Evolutionary conservation across 2,797 vertebrate genomes (phyloP), one percentile per base, ranked within the genome.

Genomic region (Adelosebastes latens): DNA sequence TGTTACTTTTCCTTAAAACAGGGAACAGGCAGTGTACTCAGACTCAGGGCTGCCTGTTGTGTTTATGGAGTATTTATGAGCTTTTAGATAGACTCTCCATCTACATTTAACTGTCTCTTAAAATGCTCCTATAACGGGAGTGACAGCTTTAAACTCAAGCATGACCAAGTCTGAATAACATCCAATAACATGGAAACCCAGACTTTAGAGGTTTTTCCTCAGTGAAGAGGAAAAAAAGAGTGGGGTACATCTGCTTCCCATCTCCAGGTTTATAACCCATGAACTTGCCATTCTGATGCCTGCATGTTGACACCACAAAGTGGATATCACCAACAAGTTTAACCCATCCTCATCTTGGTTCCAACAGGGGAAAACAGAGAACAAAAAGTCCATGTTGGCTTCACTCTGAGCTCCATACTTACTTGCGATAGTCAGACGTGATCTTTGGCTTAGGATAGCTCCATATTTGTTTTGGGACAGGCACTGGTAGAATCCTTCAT

Each of bases 401-500:
- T 72, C 16, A 74, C 29, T 16, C 27, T 68, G 13, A 73, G 13
- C 70, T 78, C 53, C 79, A 81, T 87, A 98, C 98, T 97, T 95
- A 99, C 98, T 96, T 96, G 97, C 96, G 92, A 99, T 94, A 32
- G 97, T 97, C 82, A 99, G 96, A 70, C 92, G 97, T 84, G 98
- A 97, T 96, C 97, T 99, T 94, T 97, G 98, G 95, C 98, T 99
- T 83, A 99, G 95, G 91, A 99, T 96, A 84, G 98, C 97, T 92
- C 98, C 98, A 0, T 97, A 96, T 94, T 97, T 97, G 95, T 99
- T 99, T 86, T 97, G 89, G 18, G 97, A 98, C 89, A 99, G 95
- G 91, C 98, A 99, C 93, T 98, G 98, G 91, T 99, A 99, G 95
- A 97, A 96, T 88, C 97, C 98, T 95, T 99, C 97, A 84, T 99